Percentiles rank a stretch among this genome's conserved stretches.
These are phyloP conservation scores for Crossoptilon crossoptilon DNA, from an alignment of 2,797 vertebrate genomes.

Conservation along the genomic window DNA sequence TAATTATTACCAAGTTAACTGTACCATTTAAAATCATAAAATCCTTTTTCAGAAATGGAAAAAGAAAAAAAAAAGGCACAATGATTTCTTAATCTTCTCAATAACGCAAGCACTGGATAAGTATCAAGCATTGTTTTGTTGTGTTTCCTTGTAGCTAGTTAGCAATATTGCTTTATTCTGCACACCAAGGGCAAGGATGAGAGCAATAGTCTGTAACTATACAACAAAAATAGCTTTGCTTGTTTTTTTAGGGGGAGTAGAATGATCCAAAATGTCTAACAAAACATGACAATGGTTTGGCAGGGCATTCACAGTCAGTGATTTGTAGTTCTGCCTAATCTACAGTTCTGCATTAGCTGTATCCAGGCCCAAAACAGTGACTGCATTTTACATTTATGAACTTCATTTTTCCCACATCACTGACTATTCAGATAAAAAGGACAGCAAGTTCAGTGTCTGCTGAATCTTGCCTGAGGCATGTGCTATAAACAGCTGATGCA, in stretches of 20 bases:
- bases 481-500: neutral
- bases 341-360: neutral
- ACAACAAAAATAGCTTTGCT: conserved; percentile 59
- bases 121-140: conserved; percentile 16
- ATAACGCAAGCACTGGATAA: neutral
- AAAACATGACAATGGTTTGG: conserved; percentile 31
- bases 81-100: neutral
- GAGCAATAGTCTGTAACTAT: neutral
- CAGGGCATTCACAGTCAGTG: neutral
- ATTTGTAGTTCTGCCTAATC: neutral
- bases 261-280: conserved; percentile 17
- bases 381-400: neutral
- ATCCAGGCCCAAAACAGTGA: neutral
- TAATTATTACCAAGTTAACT: neutral
- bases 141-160: conserved; percentile 31
- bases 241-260: neutral
- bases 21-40: neutral
- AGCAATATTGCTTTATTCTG: conserved; percentile 34
- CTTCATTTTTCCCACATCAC: conserved; percentile 3
- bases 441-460: neutral
- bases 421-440: neutral
- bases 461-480: neutral
- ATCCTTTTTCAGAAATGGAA: neutral
- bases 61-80: neutral
- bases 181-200: conserved; percentile 22